phyloP scores from a whole-genome alignment of 2,113 vertebrate species.

The Chamaea fasciata region DNA sequence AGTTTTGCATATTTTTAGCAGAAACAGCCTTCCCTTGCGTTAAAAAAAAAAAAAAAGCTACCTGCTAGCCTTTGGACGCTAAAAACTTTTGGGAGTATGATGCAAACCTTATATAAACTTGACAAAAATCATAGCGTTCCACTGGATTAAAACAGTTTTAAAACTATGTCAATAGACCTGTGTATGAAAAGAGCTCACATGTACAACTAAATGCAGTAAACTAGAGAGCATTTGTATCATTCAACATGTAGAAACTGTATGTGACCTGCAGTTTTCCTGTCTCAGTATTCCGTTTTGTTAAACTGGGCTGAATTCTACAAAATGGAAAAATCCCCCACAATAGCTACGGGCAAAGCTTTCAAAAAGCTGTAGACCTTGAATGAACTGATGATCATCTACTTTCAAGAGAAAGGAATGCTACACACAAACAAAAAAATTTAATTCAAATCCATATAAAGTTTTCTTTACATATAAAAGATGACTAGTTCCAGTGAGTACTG shows the following conservation, averaged over 20 bases:
- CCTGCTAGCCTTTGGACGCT: neutral
- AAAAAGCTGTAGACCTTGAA: conserved; percentile 50
- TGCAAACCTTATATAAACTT: neutral
- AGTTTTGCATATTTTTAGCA: neutral
- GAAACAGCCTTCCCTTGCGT: conserved; percentile 2
- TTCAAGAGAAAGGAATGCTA: conserved; percentile 62
- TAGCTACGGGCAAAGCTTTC: neutral
- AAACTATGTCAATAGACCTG: neutral
- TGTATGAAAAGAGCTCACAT: neutral
- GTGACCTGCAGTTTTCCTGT: neutral
- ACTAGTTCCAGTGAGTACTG: conserved; percentile 47
- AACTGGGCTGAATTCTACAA: neutral
- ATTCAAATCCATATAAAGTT: conserved; percentile 67
- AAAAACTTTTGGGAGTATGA: neutral
- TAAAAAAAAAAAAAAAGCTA: conserved; percentile 20
- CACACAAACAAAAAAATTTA: conserved; percentile 56
- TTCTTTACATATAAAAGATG: conserved; percentile 63
- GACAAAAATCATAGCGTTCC: neutral
- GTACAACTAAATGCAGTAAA: neutral
- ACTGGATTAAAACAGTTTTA: neutral
- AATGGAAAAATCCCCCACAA: conserved; percentile 2
- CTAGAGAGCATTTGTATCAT: neutral
- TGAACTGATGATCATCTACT: conserved; percentile 56
- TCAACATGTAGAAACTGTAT: neutral
- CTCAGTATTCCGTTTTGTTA: neutral